Evolutionary conservation across 1,140 invertebrate genomes (phyloP).

Genomic region (Drosophila repleta): DNA sequence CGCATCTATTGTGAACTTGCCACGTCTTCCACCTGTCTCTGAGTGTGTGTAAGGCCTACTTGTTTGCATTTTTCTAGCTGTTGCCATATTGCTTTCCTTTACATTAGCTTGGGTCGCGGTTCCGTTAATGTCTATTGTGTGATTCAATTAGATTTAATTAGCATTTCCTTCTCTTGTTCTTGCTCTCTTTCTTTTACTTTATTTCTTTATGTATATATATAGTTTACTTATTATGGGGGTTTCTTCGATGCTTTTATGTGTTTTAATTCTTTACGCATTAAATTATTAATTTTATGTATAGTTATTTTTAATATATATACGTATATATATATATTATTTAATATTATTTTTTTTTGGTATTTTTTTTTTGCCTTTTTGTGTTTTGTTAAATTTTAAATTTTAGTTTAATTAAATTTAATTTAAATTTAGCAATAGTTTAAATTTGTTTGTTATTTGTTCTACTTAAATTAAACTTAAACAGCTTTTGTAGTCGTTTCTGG

Average conservation of each 20-base stretch:
- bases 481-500: constrained; percentile 84
- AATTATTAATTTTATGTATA: constrained; percentile 40
- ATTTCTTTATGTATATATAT: constrained; percentile 44
- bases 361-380: constrained; percentile 39
- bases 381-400: constrained; percentile 51
- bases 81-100: constrained; percentile 20
- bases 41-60: constrained; percentile 12
- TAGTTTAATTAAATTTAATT: constrained; percentile 64
- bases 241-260: constrained; percentile 35
- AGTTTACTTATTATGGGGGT: constrained; percentile 37
- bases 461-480: constrained; percentile 84
- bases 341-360: constrained; percentile 33
- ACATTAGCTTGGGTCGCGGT: constrained; percentile 3
- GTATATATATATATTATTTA: constrained; percentile 39
- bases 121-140: constrained; percentile 25
- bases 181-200: constrained; percentile 9
- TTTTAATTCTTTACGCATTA: constrained; percentile 47
- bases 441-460: constrained; percentile 81
- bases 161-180: neutral
- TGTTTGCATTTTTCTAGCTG: constrained; percentile 12
- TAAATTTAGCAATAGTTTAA: constrained; percentile 74
- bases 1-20: too few relatives aligned
- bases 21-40: neutral
- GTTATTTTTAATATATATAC: constrained; percentile 10
- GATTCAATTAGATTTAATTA: constrained; percentile 47